phyloP scores from a whole-genome alignment of 2,888 invertebrate genomes.

The Drosophila villosipedis region DNA sequence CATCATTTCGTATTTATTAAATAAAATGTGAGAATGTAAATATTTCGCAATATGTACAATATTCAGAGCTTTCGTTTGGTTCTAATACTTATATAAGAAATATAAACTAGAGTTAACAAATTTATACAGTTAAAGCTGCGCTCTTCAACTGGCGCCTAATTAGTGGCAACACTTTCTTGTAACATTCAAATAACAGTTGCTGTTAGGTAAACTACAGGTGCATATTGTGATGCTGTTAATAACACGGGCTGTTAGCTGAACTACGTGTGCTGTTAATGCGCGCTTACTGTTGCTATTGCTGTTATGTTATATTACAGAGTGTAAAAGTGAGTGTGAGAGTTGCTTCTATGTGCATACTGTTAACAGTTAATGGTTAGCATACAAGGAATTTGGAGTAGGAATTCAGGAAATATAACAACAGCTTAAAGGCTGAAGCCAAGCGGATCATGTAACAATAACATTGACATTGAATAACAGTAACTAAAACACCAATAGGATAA shows the following conservation, averaged over 20 bases:
- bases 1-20: background rate
- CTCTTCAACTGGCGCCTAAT: constrained; percentile 24
- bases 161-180: constrained; percentile 26
- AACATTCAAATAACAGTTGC: constrained; percentile 29
- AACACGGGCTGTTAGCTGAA: constrained; percentile 17
- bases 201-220: constrained; percentile 32
- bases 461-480: constrained; percentile 36
- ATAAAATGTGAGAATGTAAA: background rate
- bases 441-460: constrained; percentile 14
- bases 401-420: constrained; percentile 5
- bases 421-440: constrained; percentile 6
- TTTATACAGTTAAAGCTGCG: constrained; percentile 8
- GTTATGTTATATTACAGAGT: constrained; percentile 16
- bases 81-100: constrained; percentile 12
- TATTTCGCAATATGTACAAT: constrained; percentile 1
- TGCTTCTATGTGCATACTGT: constrained; percentile 12
- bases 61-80: constrained; percentile 49
- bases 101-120: background rate
- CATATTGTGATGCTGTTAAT: constrained; percentile 11
- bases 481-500: constrained; percentile 30
- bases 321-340: background rate
- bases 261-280: constrained; percentile 20
- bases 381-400: constrained; percentile 8
- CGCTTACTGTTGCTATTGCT: constrained; percentile 22
- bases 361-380: constrained; percentile 30